A percentile compares a stretch with the other conserved stretches of the same genome.
Conservation (phyloP, 1,140 invertebrate species). For the Drosophila lacteicornis region DNA sequence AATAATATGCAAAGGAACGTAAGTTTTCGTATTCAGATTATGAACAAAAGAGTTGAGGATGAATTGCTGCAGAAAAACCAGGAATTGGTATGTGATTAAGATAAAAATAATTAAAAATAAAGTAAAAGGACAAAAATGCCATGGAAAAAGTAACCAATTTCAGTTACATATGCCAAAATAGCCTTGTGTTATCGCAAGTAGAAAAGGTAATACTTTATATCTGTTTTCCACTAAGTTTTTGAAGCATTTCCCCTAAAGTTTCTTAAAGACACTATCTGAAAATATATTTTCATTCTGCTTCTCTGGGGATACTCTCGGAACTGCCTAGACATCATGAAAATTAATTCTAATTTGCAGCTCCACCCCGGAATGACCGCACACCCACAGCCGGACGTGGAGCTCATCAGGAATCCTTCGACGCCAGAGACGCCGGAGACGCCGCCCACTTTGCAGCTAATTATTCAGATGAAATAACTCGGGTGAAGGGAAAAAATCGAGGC, state of each 20-base stretch:
- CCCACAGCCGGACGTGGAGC: slow-evolving; percentile 48
- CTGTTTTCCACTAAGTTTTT: too few relatives aligned
- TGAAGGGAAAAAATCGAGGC: slow-evolving; percentile 23
- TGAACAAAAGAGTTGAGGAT: background rate
- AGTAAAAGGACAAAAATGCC: background rate
- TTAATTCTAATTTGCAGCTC: slow-evolving; percentile 80
- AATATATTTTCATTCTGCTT: background rate
- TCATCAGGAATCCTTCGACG: slow-evolving; percentile 33
- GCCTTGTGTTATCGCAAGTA: too few relatives aligned
- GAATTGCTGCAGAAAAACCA: background rate
- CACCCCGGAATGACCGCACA: slow-evolving; percentile 56
- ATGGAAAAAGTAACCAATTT: too few relatives aligned
- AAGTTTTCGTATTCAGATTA: background rate
- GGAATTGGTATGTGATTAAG: background rate
- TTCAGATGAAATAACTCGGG: slow-evolving; percentile 69
- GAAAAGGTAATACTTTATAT: too few relatives aligned
- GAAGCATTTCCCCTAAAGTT: too few relatives aligned
- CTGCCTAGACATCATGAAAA: slow-evolving; percentile 56
- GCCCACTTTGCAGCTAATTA: slow-evolving; percentile 81
- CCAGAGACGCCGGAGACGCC: slow-evolving; percentile 47
- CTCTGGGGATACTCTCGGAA: background rate
- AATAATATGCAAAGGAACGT: slow-evolving; percentile 13
- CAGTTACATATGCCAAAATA: too few relatives aligned
- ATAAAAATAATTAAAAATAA: background rate
- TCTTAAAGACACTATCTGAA: background rate